Base-by-base conservation (phyloP, 1,140 invertebrate species). In the Drosophila parabipectinata region DNA sequence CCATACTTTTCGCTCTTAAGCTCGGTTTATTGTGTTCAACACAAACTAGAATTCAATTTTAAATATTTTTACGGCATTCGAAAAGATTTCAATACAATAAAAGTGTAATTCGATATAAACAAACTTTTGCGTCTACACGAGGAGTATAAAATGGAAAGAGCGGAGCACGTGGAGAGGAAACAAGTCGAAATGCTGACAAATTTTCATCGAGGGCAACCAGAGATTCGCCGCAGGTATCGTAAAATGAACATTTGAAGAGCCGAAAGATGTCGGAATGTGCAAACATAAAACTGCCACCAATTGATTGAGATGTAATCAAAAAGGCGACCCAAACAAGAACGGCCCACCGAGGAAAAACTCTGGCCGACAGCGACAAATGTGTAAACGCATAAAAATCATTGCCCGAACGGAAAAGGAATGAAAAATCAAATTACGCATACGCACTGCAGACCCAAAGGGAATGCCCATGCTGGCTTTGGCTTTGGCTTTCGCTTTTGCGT, bases 241-340 rank as follows among this genome's bases (percentile, higher is more conserved):
- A 87, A 87, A 81, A 71, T 67, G 78, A 87, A 71, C 82, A 87
- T 84, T 85, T 77, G 41, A 74, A 71, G 69, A 64, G 74, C 74
- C 82, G 74, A 87, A 82, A 87, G 71, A 72, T 82, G 82, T 88
- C 68, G 83, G 76, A 87, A 87, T 87, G 83, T 88, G 75, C 82
- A 76, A 82, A 82, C 83, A 87, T 87, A 87, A 88, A 87, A 82
- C 78, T 69, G 83, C 82, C 82, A 82, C 83, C 82, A 87, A 88
- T 87, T 87, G 82, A 87, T 87, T 87, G 82, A 88, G 82, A 87
- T 87, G 82, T 87, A 88, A 87, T 87, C 82, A 87, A 88, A 88
- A 78, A 61, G 51, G 39, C 24, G 62, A 72, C 54, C 52, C 59
- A 58, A 56, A 79, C 67, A 53, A 74, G 68, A 77, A 60, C 15